Conservation (phyloP, 2,113 vertebrate species). For the Brienomyrus longianalis region DNA sequence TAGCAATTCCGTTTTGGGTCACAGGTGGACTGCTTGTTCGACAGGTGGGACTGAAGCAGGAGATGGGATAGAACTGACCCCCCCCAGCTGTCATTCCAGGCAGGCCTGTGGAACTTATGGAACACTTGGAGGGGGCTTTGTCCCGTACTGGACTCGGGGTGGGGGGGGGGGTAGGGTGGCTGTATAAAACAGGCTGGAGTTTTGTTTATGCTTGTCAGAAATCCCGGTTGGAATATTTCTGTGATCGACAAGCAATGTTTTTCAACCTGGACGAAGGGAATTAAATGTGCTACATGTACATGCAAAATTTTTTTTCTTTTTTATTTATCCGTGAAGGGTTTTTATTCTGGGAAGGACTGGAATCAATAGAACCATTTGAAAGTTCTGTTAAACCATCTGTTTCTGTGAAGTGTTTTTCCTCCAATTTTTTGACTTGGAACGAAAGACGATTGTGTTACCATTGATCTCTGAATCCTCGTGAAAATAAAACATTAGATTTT, state of each 20-base stretch:
- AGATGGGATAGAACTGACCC: not conserved
- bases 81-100: not conserved
- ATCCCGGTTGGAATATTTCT: not conserved
- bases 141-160: not conserved
- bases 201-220: not conserved
- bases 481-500: not conserved
- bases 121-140: not conserved
- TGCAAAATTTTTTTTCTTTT: not conserved
- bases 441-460: not conserved
- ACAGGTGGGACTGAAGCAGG: not conserved
- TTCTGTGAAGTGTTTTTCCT: not conserved
- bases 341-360: not conserved
- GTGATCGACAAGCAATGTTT: not conserved
- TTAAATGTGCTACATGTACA: not conserved
- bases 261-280: not conserved
- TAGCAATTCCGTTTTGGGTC: constrained; percentile 3
- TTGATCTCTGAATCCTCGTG: not conserved
- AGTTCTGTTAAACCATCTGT: not conserved
- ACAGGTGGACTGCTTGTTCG: not conserved
- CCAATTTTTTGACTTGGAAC: not conserved
- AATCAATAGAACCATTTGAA: not conserved
- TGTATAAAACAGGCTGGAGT: not conserved
- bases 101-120: not conserved
- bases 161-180: not conserved
- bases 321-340: not conserved